These are phyloP conservation scores for Paramisgurnus dabryanus DNA, from an alignment of 2,113 vertebrate genomes.

Conservation along the genomic window DNA sequence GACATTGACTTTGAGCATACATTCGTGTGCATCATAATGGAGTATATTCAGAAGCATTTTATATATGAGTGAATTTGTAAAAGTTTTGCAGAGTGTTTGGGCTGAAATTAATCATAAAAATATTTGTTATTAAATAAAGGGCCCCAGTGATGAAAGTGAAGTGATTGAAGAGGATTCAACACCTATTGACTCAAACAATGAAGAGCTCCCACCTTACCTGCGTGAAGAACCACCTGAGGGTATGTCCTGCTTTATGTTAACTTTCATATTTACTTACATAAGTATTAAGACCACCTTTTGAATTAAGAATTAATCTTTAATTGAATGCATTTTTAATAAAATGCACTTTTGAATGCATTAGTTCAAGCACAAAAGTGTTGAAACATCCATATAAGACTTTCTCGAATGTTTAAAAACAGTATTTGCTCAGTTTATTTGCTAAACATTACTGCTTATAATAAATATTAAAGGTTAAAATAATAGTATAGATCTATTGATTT, in stretches of 20 bases:
- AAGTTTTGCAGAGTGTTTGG: neutral
- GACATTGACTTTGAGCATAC: neutral
- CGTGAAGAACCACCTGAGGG: constrained; percentile 63
- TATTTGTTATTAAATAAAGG: constrained; percentile 44
- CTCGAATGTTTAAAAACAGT: no score
- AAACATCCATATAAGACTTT: neutral
- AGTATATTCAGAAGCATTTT: neutral
- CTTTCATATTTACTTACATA: neutral
- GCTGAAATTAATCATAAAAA: no score
- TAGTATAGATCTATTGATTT: no score
- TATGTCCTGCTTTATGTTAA: constrained; percentile 4
- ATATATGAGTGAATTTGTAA: neutral
- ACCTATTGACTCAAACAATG: constrained; percentile 37
- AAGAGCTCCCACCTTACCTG: constrained; percentile 62
- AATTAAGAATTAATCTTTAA: neutral
- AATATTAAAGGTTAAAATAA: no score
- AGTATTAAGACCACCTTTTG: no score
- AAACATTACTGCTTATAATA: no score
- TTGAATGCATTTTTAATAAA: neutral
- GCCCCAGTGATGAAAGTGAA: constrained; percentile 53
- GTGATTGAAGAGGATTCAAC: constrained; percentile 51
- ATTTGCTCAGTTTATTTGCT: no score
- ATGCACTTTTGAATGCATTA: neutral
- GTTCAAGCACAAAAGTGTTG: neutral
- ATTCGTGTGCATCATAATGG: neutral